Base-by-base conservation (phyloP, 2,888 invertebrate genomes). In the Tetanocera ferruginea region DNA sequence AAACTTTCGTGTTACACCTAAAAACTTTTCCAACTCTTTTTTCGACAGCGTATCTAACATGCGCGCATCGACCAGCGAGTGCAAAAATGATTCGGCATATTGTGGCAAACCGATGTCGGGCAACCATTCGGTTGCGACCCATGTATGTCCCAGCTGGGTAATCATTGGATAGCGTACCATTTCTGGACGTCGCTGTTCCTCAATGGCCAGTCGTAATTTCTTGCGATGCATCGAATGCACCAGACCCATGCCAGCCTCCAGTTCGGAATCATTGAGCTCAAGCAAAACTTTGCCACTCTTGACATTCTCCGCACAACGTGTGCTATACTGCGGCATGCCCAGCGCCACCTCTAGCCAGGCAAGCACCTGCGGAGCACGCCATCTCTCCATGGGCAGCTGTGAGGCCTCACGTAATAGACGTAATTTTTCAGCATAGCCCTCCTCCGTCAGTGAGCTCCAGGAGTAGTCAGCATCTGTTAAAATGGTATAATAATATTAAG, bases 221-320 rank as follows among this genome's bases (percentile, higher is more conserved):
- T 97, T 96, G 85, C 97, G 92, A 89, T 98, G 98, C 93, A 98
- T 95, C 60, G 97, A 95, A 91, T 97, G 97, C 76, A 94, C 92
- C 84, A 98, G 94, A n/a, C 97, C 97, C 78, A 98, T 91, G 5
- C 97, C 97, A 75, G 95, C 94, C 90, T 97, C 97, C 88, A 98
- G 90, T 88, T 98, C 98, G 74, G 95, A 93, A 88, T 98, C 98
- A 87, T 95, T 96, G 86, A 98, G 91, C 91, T 97, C 97, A 84
- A 98, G 92, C 87, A 98, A 92, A 85, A 98, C 97, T 93, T 97
- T 97, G 84, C 98, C 98, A 88, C 97, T 97, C 89, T 98, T 97
- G 81, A 98, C 95, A 89, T 98, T 98, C 87, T 97, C 97, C 25
- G 96, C 96, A 85, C 97, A 97, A 66, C 95, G 92, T 28, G 95